Percentiles rank a stretch among this genome's conserved stretches.
These are phyloP conservation scores for Platichthys flesus DNA, from an alignment of 2,113 vertebrate genomes.

Conservation along the genomic window DNA sequence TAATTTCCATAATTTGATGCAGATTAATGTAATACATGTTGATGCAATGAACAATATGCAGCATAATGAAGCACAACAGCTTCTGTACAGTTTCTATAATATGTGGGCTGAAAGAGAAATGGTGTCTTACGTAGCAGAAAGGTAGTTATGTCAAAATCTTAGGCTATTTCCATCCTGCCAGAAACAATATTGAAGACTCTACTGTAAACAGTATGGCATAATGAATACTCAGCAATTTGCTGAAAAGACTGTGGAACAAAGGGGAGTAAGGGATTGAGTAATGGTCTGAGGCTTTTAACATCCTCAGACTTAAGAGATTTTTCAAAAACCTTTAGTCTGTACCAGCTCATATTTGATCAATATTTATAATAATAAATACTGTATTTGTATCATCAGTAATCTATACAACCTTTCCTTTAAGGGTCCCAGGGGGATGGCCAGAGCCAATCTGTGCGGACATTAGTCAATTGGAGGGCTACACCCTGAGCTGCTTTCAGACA, in stretches of 20 bases:
- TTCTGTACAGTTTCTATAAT: background rate
- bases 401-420: no score
- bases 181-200: slow-evolving; percentile 48
- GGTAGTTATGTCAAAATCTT: slow-evolving; percentile 39
- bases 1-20: slow-evolving; percentile 9
- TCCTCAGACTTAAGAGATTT: slow-evolving; percentile 52
- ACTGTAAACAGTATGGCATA: slow-evolving; percentile 29
- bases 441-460: no score
- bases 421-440: no score
- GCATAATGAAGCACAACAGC: slow-evolving; percentile 7
- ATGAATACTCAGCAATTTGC: slow-evolving; percentile 58
- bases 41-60: background rate
- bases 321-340: slow-evolving; percentile 34
- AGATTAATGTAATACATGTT: slow-evolving; percentile 29
- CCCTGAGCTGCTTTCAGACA: no score
- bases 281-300: slow-evolving; percentile 43
- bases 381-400: no score
- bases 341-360: slow-evolving; percentile 45
- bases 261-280: slow-evolving; percentile 32
- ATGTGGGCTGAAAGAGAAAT: slow-evolving; percentile 24
- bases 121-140: slow-evolving; percentile 5
- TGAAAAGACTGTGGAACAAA: slow-evolving; percentile 33
- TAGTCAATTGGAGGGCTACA: no score
- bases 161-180: slow-evolving; percentile 30
- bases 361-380: slow-evolving; percentile 36